Base-by-base conservation (phyloP, 2,888 invertebrate genomes). In the Ochropleura plecta region DNA sequence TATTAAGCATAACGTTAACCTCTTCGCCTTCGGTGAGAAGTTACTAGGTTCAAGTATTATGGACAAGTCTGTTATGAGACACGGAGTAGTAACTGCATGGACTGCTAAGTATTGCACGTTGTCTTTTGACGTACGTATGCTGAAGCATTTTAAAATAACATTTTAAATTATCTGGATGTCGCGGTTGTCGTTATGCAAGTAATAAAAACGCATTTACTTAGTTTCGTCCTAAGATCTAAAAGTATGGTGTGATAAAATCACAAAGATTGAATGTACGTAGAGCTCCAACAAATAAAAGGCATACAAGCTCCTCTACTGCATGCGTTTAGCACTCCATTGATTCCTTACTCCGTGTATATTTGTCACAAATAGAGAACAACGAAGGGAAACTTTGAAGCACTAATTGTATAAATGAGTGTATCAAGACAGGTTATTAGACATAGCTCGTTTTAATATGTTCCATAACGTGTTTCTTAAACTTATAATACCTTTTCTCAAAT, bases 311-410 rank as follows among this genome's bases (percentile, higher is more conserved):
- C 14, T 10, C 9, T 7, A 60, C n/a, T 42, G 8, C 12, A 20
- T 20, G 7, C 30, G 2, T 6, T 30, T 62, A 67, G 64, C 55
- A 79, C 70, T 79, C 60, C 84, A 79, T 65, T 62, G 30, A 49
- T 62, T 74, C 0, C 18, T 46, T 71, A 71, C 71, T 79, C 73
- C 60, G 60, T 84, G 80, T 70, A 46, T 64, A 59, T 77, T 73
- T 67, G 86, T 82, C 84, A 81, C 86, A 80, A 84, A 76, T 78
- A 62, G 51, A 76, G 62, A 84, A 79, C 84, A 85, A 86, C 86
- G 76, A 86, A 86, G 7, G 67, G 10, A 68, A 57, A 60, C 62
- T 67, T 57, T 66, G 49, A 68, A 74, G 64, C 67, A 51, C 63
- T 73, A 57, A 66, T 67, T 83, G 74, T 83, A 70, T 79, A 74